Evolutionary conservation across 2,888 invertebrate species (phyloP), one percentile per base, ranked within the genome.

Genomic region (Clivina fossor): DNA sequence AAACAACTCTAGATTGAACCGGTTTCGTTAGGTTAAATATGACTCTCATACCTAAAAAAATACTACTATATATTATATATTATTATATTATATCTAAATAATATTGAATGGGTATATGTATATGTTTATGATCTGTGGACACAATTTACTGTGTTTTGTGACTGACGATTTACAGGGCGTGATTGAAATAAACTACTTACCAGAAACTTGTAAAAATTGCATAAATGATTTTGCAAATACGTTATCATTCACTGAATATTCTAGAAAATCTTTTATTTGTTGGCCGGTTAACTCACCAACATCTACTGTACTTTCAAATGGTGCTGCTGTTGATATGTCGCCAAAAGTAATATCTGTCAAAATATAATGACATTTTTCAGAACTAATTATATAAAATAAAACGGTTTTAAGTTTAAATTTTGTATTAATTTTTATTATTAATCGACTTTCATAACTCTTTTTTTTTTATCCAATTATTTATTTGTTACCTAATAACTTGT

Each of bases 221-320:
- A 74, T 66, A 50, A 77, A 77, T 58, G 70, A 68, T 65, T 77
- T 77, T 0, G 74, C 74, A 26, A 64, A 67, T 64, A 69, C 72
- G 15, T 65, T 68, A 8, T 69, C 69, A 15, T 74, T 74, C 0
- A 80, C 77, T 0, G 80, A 76, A 65, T 76, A 78, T 69, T 86
- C 85, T 1, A 85, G 75, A 8, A 85, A 81, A 57, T 81, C 79
- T 51, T 79, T 66, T 3, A 93, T 68, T 62, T 83, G 74, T 57
- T 76, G 71, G 0, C 93, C 93, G 46, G 78, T 75, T 51, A 93
- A 69, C 63, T 86, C 85, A 53, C 86, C 81, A 9, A 85, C 76
- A 64, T 88, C 84, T 57, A 90, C 75, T 38, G 79, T 81, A 71
- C 91, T 91, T 66, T 83, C 83, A 67, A 92, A 93, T 0, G 93